A percentile compares a stretch with the other conserved stretches of the same genome.
These are phyloP conservation scores for Lepus americanus DNA, from an alignment of 2,113 vertebrate genomes.

Conservation along the genomic window DNA sequence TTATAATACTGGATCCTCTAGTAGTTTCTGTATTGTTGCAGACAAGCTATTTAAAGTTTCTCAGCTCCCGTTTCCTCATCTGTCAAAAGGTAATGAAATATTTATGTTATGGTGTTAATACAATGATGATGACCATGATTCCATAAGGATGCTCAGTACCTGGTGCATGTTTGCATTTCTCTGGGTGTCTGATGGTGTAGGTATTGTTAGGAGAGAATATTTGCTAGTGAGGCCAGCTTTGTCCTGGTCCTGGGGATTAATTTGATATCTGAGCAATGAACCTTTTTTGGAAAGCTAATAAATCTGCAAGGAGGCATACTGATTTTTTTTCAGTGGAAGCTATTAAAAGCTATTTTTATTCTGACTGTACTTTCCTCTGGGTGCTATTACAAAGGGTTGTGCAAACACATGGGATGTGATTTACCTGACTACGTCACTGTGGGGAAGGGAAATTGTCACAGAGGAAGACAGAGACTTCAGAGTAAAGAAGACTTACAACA, in stretches of 20 bases:
- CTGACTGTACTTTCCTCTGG: background rate
- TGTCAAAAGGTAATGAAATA: background rate
- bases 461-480: background rate
- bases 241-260: background rate
- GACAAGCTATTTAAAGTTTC: background rate
- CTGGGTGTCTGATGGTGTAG: background rate
- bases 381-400: background rate
- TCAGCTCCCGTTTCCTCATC: background rate
- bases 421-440: background rate
- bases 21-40: background rate
- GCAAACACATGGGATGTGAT: background rate
- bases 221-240: background rate
- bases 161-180: background rate
- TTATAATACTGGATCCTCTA: background rate
- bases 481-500: background rate
- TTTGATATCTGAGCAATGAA: background rate
- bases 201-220: background rate
- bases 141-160: background rate
- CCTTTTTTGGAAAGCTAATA: background rate
- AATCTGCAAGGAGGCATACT: background rate
- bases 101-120: background rate
- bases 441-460: background rate
- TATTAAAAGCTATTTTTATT: slow-evolving; percentile 1
- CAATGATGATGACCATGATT: background rate
- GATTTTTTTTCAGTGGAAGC: background rate